A percentile compares a stretch with the other conserved stretches of the same genome.
Conservation (phyloP, 2,113 vertebrate genomes). For the Trochalopteron elliotii region DNA sequence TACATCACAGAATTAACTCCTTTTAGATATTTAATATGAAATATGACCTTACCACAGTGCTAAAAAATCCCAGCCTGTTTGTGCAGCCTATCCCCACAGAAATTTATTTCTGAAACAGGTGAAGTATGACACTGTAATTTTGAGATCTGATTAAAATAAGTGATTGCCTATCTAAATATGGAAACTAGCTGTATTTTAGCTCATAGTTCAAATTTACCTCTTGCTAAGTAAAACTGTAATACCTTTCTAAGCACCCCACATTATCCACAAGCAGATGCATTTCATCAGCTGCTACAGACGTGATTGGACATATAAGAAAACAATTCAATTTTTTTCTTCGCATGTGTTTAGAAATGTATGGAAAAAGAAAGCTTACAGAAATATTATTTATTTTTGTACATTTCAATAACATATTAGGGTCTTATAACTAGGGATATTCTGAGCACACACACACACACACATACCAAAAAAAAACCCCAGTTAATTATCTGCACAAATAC, state of each 20-base stretch:
- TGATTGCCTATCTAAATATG: constrained; percentile 16
- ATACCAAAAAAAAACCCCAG: rapidly evolving
- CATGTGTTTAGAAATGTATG: neutral
- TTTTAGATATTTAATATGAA: constrained; percentile 6
- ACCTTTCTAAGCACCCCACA: neutral
- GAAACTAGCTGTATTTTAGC: constrained; percentile 12
- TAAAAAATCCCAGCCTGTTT: neutral
- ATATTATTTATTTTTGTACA: neutral
- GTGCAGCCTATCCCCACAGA: neutral
- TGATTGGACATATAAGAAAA: neutral
- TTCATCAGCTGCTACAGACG: neutral
- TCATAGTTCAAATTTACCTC: neutral
- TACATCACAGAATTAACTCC: neutral
- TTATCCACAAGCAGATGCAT: neutral
- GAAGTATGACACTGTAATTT: neutral
- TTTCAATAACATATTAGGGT: neutral
- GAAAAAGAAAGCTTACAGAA: neutral
- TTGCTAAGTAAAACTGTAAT: neutral
- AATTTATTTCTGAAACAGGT: constrained; percentile 33
- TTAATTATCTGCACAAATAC: neutral
- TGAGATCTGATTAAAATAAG: constrained; percentile 31
- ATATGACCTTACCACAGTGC: neutral
- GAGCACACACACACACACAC: neutral
- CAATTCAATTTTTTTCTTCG: neutral
- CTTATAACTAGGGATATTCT: neutral